Conservation (phyloP, 2,797 vertebrate genomes). For the Cetoscarus ocellatus region DNA sequence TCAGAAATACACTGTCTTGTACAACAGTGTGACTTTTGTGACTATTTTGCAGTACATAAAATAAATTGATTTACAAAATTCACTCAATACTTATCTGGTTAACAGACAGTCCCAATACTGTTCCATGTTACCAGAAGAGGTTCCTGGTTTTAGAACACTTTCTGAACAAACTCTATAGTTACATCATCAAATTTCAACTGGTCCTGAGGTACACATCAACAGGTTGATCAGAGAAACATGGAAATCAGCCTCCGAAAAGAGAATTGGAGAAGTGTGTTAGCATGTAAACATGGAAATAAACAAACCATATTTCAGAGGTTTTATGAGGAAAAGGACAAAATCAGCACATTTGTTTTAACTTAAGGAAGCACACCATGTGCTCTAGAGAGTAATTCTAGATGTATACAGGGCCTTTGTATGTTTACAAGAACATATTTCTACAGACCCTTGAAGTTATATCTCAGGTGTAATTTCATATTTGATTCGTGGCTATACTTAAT, state of each 20-base stretch:
- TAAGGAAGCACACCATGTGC: neutral
- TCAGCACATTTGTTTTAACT: conserved; percentile 20
- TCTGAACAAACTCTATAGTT: no score
- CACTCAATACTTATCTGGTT: no score
- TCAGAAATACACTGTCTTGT: no score
- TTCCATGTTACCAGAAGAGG: no score
- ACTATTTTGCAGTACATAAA: no score
- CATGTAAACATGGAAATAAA: conserved; percentile 8
- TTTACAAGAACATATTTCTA: conserved; percentile 12
- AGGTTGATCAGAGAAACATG: neutral
- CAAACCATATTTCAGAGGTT: conserved; percentile 26
- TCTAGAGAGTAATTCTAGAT: conserved; percentile 8
- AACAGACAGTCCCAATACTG: no score
- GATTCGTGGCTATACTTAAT: neutral
- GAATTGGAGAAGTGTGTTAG: neutral
- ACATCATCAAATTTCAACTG: no score
- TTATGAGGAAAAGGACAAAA: conserved; percentile 6
- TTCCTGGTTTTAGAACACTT: no score
- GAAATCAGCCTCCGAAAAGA: neutral
- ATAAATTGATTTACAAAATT: no score
- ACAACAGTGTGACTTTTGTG: no score
- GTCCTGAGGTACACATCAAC: neutral
- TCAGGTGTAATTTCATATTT: neutral
- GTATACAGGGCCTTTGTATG: conserved; percentile 14
- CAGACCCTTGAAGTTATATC: neutral